Evolutionary conservation across 2,113 vertebrate species (phyloP).

Genomic region (Tapirus terrestris): DNA sequence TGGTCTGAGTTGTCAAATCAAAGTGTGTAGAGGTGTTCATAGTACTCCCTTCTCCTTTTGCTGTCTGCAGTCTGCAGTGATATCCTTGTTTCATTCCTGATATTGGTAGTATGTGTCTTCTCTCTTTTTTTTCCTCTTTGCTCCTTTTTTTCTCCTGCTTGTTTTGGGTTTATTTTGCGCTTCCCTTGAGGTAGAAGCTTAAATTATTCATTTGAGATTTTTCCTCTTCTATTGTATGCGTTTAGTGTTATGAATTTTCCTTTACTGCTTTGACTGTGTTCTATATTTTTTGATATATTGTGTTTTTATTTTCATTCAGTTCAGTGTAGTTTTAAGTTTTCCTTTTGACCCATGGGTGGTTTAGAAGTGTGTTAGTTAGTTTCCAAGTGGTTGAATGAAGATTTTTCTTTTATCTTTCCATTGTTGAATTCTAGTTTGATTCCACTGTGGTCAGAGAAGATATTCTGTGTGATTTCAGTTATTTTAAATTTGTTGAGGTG

Average conservation of each 20-base stretch:
- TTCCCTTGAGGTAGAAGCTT: not conserved
- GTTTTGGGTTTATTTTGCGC: not conserved
- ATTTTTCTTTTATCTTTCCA: not conserved
- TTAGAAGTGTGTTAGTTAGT: not conserved
- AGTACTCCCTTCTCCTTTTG: not conserved
- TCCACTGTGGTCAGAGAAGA: not conserved
- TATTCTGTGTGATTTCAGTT: not conserved
- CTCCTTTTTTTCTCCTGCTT: not conserved
- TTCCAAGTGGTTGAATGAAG: not conserved
- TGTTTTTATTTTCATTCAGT: not conserved
- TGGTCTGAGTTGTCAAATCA: not conserved
- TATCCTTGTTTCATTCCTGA: not conserved
- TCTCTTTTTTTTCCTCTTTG: not conserved
- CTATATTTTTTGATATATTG: not conserved
- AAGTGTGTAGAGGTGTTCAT: not conserved
- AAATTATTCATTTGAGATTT: not conserved
- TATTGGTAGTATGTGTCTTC: not conserved
- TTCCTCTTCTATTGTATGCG: not conserved
- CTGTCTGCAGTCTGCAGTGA: not conserved
- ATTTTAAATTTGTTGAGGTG: slow-evolving; percentile 9
- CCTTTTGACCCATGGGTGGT: not conserved
- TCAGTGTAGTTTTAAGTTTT: not conserved
- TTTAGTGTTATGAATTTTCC: not conserved
- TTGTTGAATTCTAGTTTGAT: not conserved
- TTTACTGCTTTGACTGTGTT: not conserved